Evolutionary conservation across 2,888 invertebrate genomes (phyloP).

Genomic region (Carcina quercana): DNA sequence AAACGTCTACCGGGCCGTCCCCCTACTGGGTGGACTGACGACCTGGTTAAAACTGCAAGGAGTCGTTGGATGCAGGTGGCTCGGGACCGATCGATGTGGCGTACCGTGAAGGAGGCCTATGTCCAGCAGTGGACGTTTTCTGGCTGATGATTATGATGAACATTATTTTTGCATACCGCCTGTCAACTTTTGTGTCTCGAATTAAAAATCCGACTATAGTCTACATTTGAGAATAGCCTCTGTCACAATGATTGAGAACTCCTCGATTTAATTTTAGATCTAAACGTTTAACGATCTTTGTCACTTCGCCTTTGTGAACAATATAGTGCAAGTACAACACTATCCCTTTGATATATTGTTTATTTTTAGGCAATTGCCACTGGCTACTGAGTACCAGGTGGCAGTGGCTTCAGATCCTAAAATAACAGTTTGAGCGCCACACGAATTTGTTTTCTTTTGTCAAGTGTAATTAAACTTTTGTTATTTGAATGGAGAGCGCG

Average conservation of each 20-base stretch:
- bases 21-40: no score
- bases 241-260: slow-evolving; percentile 29
- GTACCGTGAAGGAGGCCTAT: no score
- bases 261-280: slow-evolving; percentile 42
- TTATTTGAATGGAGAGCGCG: no score
- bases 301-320: slow-evolving; percentile 44
- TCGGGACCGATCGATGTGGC: no score
- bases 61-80: no score
- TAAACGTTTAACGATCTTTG: slow-evolving; percentile 46
- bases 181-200: not conserved
- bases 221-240: slow-evolving; percentile 18
- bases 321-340: slow-evolving; percentile 16
- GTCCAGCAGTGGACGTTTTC: no score
- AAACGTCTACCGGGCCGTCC: no score
- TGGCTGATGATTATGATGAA: no score
- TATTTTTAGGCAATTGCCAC: slow-evolving; percentile 33
- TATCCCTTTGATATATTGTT: slow-evolving; percentile 42
- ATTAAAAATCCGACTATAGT: no score
- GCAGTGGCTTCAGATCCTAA: slow-evolving; percentile 1
- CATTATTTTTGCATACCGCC: no score
- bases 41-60: no score
- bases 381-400: slow-evolving; percentile 8
- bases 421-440: slow-evolving; percentile 5
- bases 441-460: slow-evolving; percentile 3
- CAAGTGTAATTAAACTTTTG: no score